Evolutionary conservation across 2,113 vertebrate genomes (phyloP).

Genomic region (Protomyctophum bolini): DNA sequence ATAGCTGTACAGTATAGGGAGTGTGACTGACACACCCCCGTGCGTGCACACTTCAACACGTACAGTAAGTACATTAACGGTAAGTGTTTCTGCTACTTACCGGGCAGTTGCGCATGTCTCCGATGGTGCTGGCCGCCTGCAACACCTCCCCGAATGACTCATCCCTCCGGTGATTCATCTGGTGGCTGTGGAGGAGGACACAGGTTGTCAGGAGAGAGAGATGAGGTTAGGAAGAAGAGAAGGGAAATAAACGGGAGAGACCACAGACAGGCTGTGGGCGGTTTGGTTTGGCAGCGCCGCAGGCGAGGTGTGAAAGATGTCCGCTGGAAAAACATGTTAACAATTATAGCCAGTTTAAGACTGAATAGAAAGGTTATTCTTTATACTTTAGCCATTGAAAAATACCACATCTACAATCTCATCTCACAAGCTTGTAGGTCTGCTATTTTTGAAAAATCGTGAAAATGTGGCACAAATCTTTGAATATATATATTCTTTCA

Average conservation of each 20-base stretch:
- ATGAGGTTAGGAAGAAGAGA: background rate
- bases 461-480: too few species aligned
- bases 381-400: too few species aligned
- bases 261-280: background rate
- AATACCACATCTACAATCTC: too few species aligned
- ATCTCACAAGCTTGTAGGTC: too few species aligned
- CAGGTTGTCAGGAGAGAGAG: conserved; percentile 7
- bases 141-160: conserved; percentile 94
- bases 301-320: conserved; percentile 1
- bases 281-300: background rate
- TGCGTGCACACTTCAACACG: too few species aligned
- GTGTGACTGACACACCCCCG: too few species aligned
- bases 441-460: too few species aligned
- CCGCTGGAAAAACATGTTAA: conserved; percentile 9
- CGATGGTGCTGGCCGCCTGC: conserved; percentile 89
- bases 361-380: background rate
- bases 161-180: conserved; percentile 85
- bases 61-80: too few species aligned
- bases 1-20: too few species aligned
- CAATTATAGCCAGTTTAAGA: conserved; percentile 18
- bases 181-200: conserved; percentile 80
- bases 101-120: conserved; percentile 94
- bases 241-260: background rate
- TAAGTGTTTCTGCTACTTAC: conserved; percentile 74
- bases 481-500: too few species aligned